phyloP scores from a whole-genome alignment of 2,113 vertebrate genomes.

The Uria aalge region DNA sequence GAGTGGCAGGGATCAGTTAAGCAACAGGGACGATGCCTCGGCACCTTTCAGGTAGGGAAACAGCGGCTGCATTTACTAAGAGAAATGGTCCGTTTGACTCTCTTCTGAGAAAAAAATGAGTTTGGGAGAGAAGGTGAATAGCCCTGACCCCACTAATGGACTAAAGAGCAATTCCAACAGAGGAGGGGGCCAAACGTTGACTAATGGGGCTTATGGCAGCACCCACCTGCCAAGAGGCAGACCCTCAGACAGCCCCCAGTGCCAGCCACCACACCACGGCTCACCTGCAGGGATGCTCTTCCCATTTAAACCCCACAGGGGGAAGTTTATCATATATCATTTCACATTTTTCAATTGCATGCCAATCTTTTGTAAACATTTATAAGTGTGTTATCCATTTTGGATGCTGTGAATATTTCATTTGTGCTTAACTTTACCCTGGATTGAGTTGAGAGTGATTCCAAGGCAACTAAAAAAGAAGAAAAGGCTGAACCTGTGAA shows the following conservation, averaged over 20 bases:
- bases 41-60: not conserved
- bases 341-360: not conserved
- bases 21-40: not conserved
- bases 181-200: not conserved
- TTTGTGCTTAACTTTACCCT: not conserved
- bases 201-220: not conserved
- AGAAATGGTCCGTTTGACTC: not conserved
- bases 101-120: not conserved
- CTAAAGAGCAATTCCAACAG: not conserved
- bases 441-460: not conserved
- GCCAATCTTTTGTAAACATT: not conserved
- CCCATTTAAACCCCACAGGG: not conserved
- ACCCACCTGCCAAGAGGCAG: fast-evolving
- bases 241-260: not conserved
- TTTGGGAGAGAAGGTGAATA: not conserved
- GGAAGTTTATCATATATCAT: not conserved
- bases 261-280: not conserved
- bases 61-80: not conserved
- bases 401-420: not conserved
- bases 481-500: not conserved
- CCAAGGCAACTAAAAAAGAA: not conserved
- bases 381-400: not conserved
- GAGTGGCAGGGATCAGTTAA: not conserved
- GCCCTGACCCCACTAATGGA: not conserved
- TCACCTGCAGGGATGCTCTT: not conserved